These are phyloP conservation scores for Scophthalmus maximus DNA, from an alignment of 2,113 vertebrate species.

Conservation along the genomic window DNA sequence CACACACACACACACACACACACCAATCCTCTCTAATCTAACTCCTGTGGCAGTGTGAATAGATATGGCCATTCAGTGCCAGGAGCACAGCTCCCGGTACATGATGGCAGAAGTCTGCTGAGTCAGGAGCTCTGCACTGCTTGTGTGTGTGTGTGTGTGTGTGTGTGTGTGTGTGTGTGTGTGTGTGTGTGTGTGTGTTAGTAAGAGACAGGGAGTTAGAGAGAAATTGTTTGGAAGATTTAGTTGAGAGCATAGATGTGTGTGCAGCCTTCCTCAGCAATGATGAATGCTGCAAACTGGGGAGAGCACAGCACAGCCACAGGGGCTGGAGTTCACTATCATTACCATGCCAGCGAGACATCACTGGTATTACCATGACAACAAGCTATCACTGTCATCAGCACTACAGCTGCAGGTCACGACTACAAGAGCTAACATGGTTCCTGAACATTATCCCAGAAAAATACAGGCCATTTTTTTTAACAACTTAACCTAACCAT, in stretches of 20 bases:
- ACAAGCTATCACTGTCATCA: conserved; percentile 53
- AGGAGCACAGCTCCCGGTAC: conserved; percentile 64
- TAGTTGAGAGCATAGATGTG: conserved; percentile 46
- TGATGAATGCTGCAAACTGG: conserved; percentile 61
- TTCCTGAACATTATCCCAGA: neutral
- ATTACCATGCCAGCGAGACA: conserved; percentile 57
- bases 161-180: neutral
- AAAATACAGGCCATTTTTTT: neutral
- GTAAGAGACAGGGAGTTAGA: conserved; percentile 18
- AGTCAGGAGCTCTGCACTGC: conserved; percentile 62
- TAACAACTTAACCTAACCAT: no score
- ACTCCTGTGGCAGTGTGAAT: conserved; percentile 72
- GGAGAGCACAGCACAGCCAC: conserved; percentile 22
- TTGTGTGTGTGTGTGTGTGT: conserved; percentile 10
- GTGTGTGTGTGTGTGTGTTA: conserved; percentile 7
- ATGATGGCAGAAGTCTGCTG: conserved; percentile 73
- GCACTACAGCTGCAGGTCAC: conserved; percentile 52
- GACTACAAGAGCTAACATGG: conserved; percentile 26
- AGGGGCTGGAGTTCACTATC: conserved; percentile 49
- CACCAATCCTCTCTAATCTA: conserved; percentile 60
- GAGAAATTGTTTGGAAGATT: conserved; percentile 50
- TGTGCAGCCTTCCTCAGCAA: conserved; percentile 40
- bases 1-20: conserved; percentile 34
- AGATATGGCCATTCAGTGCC: conserved; percentile 76
- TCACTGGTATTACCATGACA: conserved; percentile 66